Evolutionary conservation across 2,113 vertebrate genomes (phyloP).

Genomic region (Martes martes): DNA sequence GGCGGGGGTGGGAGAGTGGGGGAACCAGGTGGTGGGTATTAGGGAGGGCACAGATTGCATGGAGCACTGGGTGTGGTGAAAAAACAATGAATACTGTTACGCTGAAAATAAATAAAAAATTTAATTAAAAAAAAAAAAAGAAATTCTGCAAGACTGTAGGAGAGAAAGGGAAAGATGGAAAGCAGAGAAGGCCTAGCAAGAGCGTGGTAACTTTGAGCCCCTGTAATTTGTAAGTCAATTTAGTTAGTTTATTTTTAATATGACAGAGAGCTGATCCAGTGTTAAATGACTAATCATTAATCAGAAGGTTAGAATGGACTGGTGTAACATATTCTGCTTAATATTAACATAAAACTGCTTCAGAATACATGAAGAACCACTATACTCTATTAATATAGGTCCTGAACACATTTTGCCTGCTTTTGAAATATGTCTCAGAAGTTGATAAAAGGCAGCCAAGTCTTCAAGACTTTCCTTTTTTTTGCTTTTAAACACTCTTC

Average conservation of each 20-base stretch:
- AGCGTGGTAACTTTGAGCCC: neutral
- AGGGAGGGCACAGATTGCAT: too few relatives aligned
- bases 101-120: too few relatives aligned
- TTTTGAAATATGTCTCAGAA: neutral
- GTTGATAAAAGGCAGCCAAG: neutral
- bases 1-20: too few relatives aligned
- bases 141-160: neutral
- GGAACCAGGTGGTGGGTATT: too few relatives aligned
- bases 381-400: neutral
- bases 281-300: neutral
- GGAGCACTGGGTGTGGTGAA: too few relatives aligned
- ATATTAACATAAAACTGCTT: neutral
- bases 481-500: neutral
- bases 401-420: neutral
- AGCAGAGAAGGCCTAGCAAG: neutral
- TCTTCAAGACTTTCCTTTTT: neutral
- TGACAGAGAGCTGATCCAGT: neutral
- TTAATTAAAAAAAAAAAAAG: too few relatives aligned
- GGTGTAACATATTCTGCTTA: neutral
- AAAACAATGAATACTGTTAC: too few relatives aligned
- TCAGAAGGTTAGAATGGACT: neutral
- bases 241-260: neutral
- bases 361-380: neutral
- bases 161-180: neutral
- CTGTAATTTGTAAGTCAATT: neutral